These are phyloP conservation scores for Corythucha ciliata DNA, from an alignment of 2,888 invertebrate species.

Conservation along the genomic window DNA sequence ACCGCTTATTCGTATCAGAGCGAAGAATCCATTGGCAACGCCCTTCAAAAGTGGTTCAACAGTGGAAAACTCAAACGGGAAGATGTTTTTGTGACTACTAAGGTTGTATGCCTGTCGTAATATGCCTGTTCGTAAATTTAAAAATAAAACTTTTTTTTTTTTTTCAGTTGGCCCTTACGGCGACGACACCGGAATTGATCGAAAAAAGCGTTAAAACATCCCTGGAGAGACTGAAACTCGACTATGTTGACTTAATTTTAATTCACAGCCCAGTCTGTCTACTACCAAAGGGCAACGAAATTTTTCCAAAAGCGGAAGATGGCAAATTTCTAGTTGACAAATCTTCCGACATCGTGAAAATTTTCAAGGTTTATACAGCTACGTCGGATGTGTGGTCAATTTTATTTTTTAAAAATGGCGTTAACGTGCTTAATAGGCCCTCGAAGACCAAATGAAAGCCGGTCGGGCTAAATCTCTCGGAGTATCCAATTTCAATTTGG, in stretches of 20 bases:
- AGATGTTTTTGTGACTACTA: conserved; percentile 76
- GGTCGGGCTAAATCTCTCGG: conserved; percentile 63
- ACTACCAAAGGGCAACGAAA: background rate
- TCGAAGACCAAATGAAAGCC: conserved; percentile 58
- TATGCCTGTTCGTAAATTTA: too few relatives aligned
- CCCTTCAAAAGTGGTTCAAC: conserved; percentile 60
- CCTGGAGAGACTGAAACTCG: conserved; percentile 52
- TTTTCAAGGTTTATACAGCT: conserved; percentile 19
- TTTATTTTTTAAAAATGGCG: too few relatives aligned
- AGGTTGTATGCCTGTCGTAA: too few relatives aligned
- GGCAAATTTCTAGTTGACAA: conserved; percentile 5
- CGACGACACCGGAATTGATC: conserved; percentile 55
- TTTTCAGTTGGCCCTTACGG: too few relatives aligned
- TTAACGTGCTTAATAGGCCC: conserved; percentile 45
- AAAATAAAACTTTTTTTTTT: too few relatives aligned
- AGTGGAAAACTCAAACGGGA: conserved; percentile 59
- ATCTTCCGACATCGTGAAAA: conserved; percentile 16
- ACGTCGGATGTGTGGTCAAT: too few relatives aligned
- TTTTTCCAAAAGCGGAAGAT: background rate
- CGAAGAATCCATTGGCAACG: conserved; percentile 63
- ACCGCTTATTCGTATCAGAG: conserved; percentile 69
- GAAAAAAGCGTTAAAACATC: conserved; percentile 56
- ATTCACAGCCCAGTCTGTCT: conserved; percentile 68
- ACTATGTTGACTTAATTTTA: conserved; percentile 68
- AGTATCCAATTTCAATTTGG: conserved; percentile 66